Percentiles rank a stretch among this genome's conserved stretches.
phyloP scores from a whole-genome alignment of 1,140 invertebrate species.

The Antheraea mylitta region DNA sequence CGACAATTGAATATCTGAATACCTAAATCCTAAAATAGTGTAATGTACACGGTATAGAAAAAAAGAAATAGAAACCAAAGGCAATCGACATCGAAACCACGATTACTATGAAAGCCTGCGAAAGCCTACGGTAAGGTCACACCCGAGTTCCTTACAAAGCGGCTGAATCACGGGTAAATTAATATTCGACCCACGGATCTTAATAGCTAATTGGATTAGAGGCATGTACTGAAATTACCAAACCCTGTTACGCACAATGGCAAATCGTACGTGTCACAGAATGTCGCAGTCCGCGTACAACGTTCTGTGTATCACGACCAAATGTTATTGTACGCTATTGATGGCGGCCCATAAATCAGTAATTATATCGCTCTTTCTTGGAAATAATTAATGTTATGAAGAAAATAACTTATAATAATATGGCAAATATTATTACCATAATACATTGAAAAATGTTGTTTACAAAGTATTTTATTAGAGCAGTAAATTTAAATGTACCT shows the following conservation, averaged over 20 bases:
- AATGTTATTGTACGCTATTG: conserved; percentile 53
- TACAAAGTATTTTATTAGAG: too few species aligned
- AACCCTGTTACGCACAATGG: conserved; percentile 66
- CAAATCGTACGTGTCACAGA: conserved; percentile 55
- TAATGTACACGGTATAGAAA: too few species aligned
- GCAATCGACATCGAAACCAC: conserved; percentile 12
- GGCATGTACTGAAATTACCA: conserved; percentile 75
- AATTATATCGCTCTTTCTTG: conserved; percentile 52
- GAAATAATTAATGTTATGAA: conserved; percentile 26
- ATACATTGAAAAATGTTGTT: too few species aligned
- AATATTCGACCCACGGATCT: conserved; percentile 74
- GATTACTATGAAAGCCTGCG: conserved; percentile 4
- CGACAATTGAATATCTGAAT: too few species aligned
- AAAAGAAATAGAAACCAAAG: conserved; percentile 16
- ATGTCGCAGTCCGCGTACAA: conserved; percentile 26
- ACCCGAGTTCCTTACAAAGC: conserved; percentile 49
- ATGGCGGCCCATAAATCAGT: conserved; percentile 56
- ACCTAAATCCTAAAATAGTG: too few species aligned
- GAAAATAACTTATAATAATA: background rate
- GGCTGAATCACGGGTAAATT: conserved; percentile 57
- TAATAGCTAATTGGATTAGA: conserved; percentile 78
- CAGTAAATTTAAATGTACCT: too few species aligned
- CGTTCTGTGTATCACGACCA: conserved; percentile 17
- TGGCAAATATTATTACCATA: background rate
- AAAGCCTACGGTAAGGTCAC: conserved; percentile 51